Conservation (phyloP, 2,888 invertebrate genomes). For the Pseudococcus longispinus region DNA sequence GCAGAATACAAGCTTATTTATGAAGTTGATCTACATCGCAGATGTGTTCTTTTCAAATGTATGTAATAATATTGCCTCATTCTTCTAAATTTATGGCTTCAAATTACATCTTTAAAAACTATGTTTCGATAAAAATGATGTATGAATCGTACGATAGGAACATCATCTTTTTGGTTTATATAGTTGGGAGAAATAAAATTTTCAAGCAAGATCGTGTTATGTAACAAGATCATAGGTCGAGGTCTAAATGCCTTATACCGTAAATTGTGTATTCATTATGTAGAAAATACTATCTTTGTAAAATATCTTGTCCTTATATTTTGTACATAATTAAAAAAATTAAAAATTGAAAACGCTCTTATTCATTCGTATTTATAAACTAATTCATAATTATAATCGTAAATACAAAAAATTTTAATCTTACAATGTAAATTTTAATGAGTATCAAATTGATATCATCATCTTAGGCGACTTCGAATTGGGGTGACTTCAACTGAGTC, state of each 20-base stretch:
- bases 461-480: constrained; percentile 6
- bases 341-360: neutral
- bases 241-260: neutral
- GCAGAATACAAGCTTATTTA: neutral
- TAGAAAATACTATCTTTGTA: constrained; percentile 6
- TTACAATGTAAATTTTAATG: neutral
- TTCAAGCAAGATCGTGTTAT: neutral
- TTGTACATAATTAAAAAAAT: constrained; percentile 10
- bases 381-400: neutral
- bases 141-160: neutral
- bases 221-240: neutral
- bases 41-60: neutral
- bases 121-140: too few relatives aligned
- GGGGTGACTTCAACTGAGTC: constrained; percentile 18
- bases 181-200: neutral
- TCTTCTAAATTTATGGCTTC: too few relatives aligned
- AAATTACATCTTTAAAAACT: too few relatives aligned
- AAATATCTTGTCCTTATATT: neutral
- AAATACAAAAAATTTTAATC: neutral
- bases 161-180: neutral
- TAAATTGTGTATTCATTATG: neutral
- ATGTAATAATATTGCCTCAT: too few relatives aligned
- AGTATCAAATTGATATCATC: neutral
- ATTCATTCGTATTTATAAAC: neutral
- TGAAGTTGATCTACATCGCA: neutral